A percentile compares a stretch with the other conserved stretches of the same genome.
These are phyloP conservation scores for Drosophila prosaltans DNA, from an alignment of 1,140 invertebrate genomes.

Conservation along the genomic window DNA sequence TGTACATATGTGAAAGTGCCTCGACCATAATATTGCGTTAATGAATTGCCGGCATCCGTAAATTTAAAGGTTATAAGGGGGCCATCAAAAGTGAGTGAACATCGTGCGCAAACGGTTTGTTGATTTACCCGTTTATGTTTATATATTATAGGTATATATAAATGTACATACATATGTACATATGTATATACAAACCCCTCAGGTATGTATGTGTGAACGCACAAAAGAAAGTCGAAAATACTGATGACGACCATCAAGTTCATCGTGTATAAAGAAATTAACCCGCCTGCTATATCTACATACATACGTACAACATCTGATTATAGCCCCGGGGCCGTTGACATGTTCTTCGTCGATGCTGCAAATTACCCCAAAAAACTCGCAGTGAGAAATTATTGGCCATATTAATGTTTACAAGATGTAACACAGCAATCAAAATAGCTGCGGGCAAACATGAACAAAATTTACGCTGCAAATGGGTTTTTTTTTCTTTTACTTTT, in stretches of 20 bases:
- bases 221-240: conserved; percentile 63
- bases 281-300: conserved; percentile 24
- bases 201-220: conserved; percentile 6
- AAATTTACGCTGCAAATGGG: conserved; percentile 34
- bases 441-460: conserved; percentile 68
- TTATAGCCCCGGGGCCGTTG: conserved; percentile 65
- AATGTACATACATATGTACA: neutral
- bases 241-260: conserved; percentile 9
- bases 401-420: conserved; percentile 80
- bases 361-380: conserved; percentile 38
- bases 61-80: conserved; percentile 17
- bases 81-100: conserved; percentile 48
- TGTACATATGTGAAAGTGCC: conserved; percentile 36
- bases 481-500: conserved; percentile 2
- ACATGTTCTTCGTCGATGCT: conserved; percentile 60
- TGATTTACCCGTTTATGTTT: conserved; percentile 56
- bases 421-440: conserved; percentile 68
- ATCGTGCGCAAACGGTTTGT: conserved; percentile 70
- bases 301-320: conserved; percentile 33
- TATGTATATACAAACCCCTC: neutral
- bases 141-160: neutral
- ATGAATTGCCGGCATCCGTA: conserved; percentile 20
- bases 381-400: conserved; percentile 62
- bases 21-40: conserved; percentile 6
- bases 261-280: conserved; percentile 70